Evolutionary conservation across 2,113 vertebrate species (phyloP).

Genomic region (Solenodon paradoxus): DNA sequence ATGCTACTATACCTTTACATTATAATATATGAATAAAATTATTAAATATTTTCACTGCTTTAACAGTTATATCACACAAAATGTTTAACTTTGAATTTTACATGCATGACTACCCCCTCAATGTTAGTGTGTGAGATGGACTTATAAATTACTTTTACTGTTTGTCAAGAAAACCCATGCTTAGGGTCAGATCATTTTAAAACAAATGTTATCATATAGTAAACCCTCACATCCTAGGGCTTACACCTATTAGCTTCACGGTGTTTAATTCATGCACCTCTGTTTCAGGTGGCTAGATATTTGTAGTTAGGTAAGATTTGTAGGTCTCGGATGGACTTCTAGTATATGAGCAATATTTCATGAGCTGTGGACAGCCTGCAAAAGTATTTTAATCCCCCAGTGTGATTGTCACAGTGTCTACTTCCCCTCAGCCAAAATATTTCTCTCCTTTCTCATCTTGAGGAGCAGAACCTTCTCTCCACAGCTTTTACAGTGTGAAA

Average conservation of each 20-base stretch:
- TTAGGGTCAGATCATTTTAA: background rate
- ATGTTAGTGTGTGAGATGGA: background rate
- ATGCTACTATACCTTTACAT: background rate
- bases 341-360: accelerated
- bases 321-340: background rate
- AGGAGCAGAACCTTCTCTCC: background rate
- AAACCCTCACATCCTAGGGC: accelerated
- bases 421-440: background rate
- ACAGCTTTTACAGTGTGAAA: background rate
- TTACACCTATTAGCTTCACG: too few relatives aligned
- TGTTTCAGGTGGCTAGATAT: accelerated
- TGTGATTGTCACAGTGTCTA: background rate
- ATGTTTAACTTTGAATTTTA: background rate
- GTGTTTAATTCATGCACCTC: accelerated
- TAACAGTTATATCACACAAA: background rate
- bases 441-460: background rate
- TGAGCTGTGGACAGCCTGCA: background rate
- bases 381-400: accelerated
- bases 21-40: background rate
- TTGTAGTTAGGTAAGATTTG: accelerated
- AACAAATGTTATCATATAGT: background rate
- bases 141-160: background rate
- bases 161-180: background rate
- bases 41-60: background rate
- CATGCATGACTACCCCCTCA: background rate